Evolutionary conservation across 2,888 invertebrate species (phyloP).

Genomic region (Zele albiditarsus): DNA sequence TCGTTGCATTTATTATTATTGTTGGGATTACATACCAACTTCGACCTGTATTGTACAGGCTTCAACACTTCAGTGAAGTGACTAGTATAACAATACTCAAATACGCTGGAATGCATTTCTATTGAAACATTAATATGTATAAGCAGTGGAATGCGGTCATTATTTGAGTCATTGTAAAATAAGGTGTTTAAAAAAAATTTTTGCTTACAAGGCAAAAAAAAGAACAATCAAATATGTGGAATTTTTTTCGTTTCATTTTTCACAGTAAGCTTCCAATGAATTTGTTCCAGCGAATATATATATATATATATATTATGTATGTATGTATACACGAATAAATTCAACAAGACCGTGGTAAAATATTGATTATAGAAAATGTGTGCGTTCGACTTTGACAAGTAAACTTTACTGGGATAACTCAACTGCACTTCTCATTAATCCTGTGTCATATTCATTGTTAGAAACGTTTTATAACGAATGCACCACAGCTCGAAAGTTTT

Average conservation of each 20-base stretch:
- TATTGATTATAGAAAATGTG: slow-evolving; percentile 11
- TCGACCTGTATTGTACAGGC: neutral
- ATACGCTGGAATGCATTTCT: neutral
- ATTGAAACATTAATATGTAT: neutral
- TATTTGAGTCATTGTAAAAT: too few relatives aligned
- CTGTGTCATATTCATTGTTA: slow-evolving; percentile 17
- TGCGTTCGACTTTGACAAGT: neutral
- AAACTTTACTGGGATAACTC: neutral
- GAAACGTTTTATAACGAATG: slow-evolving; percentile 16
- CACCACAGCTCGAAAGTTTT: neutral
- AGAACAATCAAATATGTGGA: too few relatives aligned
- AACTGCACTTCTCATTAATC: neutral
- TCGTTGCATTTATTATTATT: neutral
- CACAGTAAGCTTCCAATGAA: neutral
- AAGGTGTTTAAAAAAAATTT: too few relatives aligned
- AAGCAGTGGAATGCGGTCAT: too few relatives aligned
- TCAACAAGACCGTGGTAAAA: neutral
- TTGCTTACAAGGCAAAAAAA: too few relatives aligned
- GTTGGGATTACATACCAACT: neutral
- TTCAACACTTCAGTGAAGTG: neutral
- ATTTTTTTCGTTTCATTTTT: neutral
- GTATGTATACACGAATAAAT: neutral
- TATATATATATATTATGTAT: neutral
- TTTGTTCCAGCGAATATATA: neutral
- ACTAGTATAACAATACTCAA: neutral